phyloP scores from a whole-genome alignment of 2,797 vertebrate species.

The Rhincodon typus region DNA sequence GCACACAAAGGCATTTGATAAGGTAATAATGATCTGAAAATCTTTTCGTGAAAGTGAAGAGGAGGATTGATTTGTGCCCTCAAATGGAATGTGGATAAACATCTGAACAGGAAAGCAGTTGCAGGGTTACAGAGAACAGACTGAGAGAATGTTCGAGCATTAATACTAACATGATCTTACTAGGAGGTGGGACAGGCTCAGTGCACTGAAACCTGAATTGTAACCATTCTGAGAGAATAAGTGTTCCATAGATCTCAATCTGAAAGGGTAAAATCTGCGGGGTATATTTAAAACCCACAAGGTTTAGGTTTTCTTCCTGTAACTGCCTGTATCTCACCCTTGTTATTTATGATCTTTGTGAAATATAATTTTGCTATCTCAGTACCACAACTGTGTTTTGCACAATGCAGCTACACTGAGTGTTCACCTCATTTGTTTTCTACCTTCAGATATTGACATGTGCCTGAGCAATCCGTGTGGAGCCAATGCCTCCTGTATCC shows the following conservation, averaged over 20 bases:
- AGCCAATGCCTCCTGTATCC: not conserved
- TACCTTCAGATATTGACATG: not conserved
- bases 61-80: too few relatives aligned
- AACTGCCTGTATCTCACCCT: not conserved
- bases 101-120: too few relatives aligned
- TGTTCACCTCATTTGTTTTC: not conserved
- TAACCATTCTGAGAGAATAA: not conserved
- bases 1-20: too few relatives aligned
- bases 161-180: too few relatives aligned
- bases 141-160: too few relatives aligned
- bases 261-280: not conserved
- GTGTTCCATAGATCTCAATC: not conserved
- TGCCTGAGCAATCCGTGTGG: not conserved
- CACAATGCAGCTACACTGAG: not conserved
- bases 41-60: too few relatives aligned
- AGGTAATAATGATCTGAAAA: too few relatives aligned
- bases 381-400: not conserved
- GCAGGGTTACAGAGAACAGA: too few relatives aligned
- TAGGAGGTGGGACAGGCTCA: too few relatives aligned
- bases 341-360: not conserved
- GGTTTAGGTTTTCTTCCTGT: not conserved
- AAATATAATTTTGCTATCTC: not conserved
- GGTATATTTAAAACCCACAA: not conserved
- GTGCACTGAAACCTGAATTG: too few relatives aligned
- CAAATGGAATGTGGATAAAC: too few relatives aligned